A percentile compares a stretch with the other conserved stretches of the same genome.
Evolutionary conservation across 2,888 invertebrate genomes (phyloP).

Genomic region (Melieria picta): DNA sequence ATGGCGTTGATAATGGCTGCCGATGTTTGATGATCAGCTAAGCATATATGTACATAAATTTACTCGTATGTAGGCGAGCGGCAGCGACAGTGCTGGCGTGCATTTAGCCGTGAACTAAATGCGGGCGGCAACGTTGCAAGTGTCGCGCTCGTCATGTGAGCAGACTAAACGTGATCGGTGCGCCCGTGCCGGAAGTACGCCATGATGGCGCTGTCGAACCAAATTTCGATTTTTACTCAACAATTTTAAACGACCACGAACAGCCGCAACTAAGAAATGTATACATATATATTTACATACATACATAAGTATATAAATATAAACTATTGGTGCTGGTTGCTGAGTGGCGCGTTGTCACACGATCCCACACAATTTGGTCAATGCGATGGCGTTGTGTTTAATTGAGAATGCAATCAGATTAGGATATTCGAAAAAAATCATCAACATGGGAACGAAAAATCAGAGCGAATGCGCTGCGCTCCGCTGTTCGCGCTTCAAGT

Average conservation of each 20-base stretch:
- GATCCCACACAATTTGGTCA: neutral
- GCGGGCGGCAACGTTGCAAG: constrained; percentile 1
- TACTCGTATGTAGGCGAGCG: neutral
- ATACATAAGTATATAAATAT: neutral
- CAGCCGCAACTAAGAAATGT: neutral
- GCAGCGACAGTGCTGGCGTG: constrained; percentile 4
- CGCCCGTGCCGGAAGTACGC: constrained; percentile 37
- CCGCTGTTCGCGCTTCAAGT: too few relatives aligned
- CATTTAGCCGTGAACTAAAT: constrained; percentile 28
- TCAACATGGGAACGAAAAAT: too few relatives aligned
- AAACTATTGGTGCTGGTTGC: too few relatives aligned
- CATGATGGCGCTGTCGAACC: constrained; percentile 37
- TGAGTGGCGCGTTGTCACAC: neutral
- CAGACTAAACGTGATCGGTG: constrained; percentile 32
- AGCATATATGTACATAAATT: constrained; percentile 7
- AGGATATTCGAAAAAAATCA: neutral
- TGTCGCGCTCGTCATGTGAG: constrained; percentile 1
- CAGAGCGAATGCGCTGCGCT: too few relatives aligned
- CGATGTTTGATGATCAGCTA: constrained; percentile 26
- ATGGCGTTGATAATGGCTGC: constrained; percentile 26
- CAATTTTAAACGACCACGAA: constrained; percentile 9
- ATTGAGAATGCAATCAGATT: constrained; percentile 42
- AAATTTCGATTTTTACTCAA: constrained; percentile 26
- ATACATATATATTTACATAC: neutral
- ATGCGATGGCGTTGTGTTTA: constrained; percentile 27